Conservation (phyloP, 2,797 vertebrate genomes). For the Chrosomus eos region DNA sequence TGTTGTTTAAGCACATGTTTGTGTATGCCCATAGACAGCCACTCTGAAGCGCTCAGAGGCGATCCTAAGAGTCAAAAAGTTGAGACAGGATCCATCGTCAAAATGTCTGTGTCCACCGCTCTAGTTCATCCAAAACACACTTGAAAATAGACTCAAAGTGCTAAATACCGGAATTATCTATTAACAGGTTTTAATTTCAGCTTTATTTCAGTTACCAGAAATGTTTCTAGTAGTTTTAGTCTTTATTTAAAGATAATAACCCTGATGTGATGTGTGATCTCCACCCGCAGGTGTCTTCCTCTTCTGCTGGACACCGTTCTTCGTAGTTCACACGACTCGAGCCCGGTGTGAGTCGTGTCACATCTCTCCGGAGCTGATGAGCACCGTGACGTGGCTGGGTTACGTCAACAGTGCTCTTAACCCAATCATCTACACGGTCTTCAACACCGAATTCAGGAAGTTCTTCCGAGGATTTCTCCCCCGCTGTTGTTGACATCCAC, state of each 20-base stretch:
- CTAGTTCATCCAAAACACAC: too few species aligned
- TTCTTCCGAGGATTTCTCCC: constrained; percentile 88
- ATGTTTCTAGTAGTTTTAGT: background rate
- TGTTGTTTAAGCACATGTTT: too few species aligned
- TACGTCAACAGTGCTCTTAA: constrained; percentile 97
- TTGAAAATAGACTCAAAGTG: too few species aligned
- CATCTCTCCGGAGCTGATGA: constrained; percentile 84
- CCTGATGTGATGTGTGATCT: background rate
- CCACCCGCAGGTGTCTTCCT: constrained; percentile 85
- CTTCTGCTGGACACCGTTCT: constrained; percentile 97
- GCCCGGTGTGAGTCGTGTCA: constrained; percentile 84
- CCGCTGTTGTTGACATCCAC: constrained; percentile 71
- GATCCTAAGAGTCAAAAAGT: too few species aligned
- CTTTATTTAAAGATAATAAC: background rate
- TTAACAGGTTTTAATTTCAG: background rate
- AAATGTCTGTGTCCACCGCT: too few species aligned
- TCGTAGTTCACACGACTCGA: constrained; percentile 89
- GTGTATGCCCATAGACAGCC: too few species aligned
- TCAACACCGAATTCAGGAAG: constrained; percentile 91
- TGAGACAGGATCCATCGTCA: too few species aligned
- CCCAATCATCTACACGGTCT: constrained; percentile 92
- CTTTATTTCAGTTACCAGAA: background rate
- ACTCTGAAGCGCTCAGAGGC: too few species aligned
- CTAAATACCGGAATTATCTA: too few species aligned
- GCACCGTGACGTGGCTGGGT: constrained; percentile 94